These are phyloP conservation scores for Trilocha varians DNA, from an alignment of 2,888 invertebrate species.

Conservation along the genomic window DNA sequence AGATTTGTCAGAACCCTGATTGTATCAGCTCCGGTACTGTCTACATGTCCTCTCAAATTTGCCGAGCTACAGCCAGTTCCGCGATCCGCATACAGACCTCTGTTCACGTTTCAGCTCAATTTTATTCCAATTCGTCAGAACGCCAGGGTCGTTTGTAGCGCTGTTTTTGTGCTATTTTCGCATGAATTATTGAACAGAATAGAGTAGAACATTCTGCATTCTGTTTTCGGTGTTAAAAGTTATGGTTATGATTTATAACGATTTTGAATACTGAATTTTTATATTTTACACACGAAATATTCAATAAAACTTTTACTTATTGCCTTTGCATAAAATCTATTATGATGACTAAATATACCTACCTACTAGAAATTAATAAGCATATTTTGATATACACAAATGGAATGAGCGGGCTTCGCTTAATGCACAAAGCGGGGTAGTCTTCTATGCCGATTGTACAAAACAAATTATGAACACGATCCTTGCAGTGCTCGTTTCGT, in stretches of 20 bases:
- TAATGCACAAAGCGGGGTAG: constrained; percentile 44
- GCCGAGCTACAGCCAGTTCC: constrained; percentile 27
- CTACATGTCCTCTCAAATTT: not conserved
- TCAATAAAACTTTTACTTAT: too few relatives aligned
- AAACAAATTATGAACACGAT: constrained; percentile 36
- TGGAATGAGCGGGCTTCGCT: constrained; percentile 10
- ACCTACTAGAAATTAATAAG: too few relatives aligned
- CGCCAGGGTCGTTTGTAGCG: constrained; percentile 1
- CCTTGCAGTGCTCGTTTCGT: constrained; percentile 11
- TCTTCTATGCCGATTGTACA: constrained; percentile 41
- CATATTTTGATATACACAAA: too few relatives aligned
- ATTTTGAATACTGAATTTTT: too few relatives aligned
- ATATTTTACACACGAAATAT: too few relatives aligned
- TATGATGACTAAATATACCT: too few relatives aligned
- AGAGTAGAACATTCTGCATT: not conserved
- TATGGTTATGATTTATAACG: not conserved
- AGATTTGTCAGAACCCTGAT: not conserved
- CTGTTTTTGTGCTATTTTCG: not conserved
- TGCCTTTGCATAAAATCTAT: too few relatives aligned
- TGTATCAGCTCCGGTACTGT: not conserved
- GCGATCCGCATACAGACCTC: constrained; percentile 17
- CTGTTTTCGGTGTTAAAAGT: not conserved
- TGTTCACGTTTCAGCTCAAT: constrained; percentile 33
- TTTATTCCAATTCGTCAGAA: constrained; percentile 37
- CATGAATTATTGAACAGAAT: not conserved